Evolutionary conservation across 2,888 invertebrate species (phyloP).

Genomic region (Pollenia amentaria): DNA sequence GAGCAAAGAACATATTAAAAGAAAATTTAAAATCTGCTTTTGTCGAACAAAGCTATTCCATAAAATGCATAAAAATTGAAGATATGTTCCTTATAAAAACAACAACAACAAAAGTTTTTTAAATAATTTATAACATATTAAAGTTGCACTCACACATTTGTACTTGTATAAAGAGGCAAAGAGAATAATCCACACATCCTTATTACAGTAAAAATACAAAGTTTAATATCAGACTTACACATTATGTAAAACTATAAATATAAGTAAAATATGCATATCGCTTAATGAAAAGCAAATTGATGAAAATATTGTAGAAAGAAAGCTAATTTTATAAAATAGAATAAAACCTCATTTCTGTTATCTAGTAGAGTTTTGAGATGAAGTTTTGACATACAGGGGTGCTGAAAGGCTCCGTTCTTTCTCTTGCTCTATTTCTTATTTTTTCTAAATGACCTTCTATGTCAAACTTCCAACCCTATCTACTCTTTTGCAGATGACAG

Average conservation of each 20-base stretch:
- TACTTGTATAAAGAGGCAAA: background rate
- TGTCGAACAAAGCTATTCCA: background rate
- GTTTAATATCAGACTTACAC: conserved; percentile 41
- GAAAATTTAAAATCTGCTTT: background rate
- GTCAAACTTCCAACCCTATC: too few species aligned
- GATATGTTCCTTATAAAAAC: background rate
- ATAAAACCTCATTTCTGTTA: too few species aligned
- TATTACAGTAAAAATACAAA: conserved; percentile 31
- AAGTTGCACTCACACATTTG: conserved; percentile 1
- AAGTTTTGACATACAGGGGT: too few species aligned
- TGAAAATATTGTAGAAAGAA: background rate
- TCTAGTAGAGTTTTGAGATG: too few species aligned
- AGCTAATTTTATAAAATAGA: too few species aligned
- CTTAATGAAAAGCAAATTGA: background rate
- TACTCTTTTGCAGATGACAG: too few species aligned
- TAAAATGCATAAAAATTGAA: background rate
- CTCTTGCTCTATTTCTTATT: too few species aligned
- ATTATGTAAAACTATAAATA: background rate
- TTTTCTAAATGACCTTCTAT: too few species aligned
- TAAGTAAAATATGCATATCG: background rate
- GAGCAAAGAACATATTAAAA: too few species aligned
- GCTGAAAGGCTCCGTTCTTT: too few species aligned
- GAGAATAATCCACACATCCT: conserved; percentile 32
- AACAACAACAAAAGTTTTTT: background rate
- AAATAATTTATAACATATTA: conserved; percentile 40